Percentiles rank a stretch among this genome's conserved stretches.
Conservation (phyloP, 1,140 invertebrate genomes). For the Dendrolimus punctatus region DNA sequence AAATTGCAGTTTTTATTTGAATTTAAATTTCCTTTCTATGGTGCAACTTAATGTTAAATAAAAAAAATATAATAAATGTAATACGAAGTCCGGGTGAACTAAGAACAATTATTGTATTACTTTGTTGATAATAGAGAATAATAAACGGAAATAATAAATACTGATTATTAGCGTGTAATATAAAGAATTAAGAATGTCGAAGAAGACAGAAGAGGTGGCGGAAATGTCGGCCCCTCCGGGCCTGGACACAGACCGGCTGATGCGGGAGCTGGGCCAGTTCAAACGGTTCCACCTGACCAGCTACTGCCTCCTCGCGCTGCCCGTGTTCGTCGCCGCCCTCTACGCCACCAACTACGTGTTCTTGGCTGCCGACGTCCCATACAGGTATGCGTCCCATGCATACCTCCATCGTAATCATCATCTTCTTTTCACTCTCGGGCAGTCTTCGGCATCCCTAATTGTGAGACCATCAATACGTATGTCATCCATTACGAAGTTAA, state of each 20-base stretch:
- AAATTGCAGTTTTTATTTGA: too few relatives aligned
- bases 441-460: not conserved
- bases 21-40: too few relatives aligned
- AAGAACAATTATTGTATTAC: too few relatives aligned
- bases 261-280: slow-evolving; percentile 52
- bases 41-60: too few relatives aligned
- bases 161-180: not conserved
- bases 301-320: slow-evolving; percentile 37
- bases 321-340: slow-evolving; percentile 27
- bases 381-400: slow-evolving; percentile 32
- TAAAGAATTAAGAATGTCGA: not conserved
- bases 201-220: not conserved
- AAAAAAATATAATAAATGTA: too few relatives aligned
- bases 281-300: slow-evolving; percentile 38
- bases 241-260: slow-evolving; percentile 38
- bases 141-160: too few relatives aligned
- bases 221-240: slow-evolving; percentile 1
- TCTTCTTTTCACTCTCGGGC: not conserved
- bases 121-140: too few relatives aligned
- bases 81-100: too few relatives aligned
- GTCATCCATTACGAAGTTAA: too few relatives aligned
- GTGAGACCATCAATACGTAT: not conserved
- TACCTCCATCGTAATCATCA: not conserved
- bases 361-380: slow-evolving; percentile 42
- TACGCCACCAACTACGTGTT: slow-evolving; percentile 56